phyloP scores from a whole-genome alignment of 2,797 vertebrate genomes.

The Tenualosa ilisha region DNA sequence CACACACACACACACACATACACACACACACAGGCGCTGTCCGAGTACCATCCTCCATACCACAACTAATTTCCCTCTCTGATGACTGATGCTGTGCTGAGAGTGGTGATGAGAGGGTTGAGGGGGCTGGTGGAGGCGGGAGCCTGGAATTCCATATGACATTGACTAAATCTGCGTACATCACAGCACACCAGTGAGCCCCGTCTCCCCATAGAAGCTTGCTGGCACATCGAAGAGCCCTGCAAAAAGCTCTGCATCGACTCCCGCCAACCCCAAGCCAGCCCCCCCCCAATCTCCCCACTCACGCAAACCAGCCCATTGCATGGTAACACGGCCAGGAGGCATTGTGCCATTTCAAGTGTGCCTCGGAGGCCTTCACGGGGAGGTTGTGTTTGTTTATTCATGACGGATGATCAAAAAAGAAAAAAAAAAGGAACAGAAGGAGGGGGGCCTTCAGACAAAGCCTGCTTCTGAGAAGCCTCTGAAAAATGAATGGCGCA shows the following conservation, averaged over 20 bases:
- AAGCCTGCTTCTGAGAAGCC: slow-evolving; percentile 71
- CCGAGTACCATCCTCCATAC: slow-evolving; percentile 53
- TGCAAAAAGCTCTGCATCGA: not conserved
- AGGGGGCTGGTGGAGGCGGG: not conserved
- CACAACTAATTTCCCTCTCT: slow-evolving; percentile 47
- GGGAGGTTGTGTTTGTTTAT: slow-evolving; percentile 59
- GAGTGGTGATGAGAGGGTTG: not conserved
- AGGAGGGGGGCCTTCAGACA: slow-evolving; percentile 54
- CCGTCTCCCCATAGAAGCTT: not conserved
- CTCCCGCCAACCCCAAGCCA: not conserved
- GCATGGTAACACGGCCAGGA: slow-evolving; percentile 34
- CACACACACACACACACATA: not conserved
- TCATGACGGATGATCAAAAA: slow-evolving; percentile 65
- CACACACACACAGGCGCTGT: not conserved
- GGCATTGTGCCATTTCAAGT: slow-evolving; percentile 36
- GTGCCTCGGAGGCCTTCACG: not conserved
- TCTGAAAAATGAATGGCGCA: slow-evolving; percentile 73
- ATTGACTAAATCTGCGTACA: slow-evolving; percentile 34
- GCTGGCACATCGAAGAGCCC: slow-evolving; percentile 30
- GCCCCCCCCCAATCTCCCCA: not conserved
- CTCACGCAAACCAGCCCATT: not conserved
- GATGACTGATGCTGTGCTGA: slow-evolving; percentile 29
- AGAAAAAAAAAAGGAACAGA: not conserved
- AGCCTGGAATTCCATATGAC: slow-evolving; percentile 35
- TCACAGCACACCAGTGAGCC: slow-evolving; percentile 31